Base-by-base conservation (phyloP, 1,140 invertebrate species). In the Drosophila grimshawi region DNA sequence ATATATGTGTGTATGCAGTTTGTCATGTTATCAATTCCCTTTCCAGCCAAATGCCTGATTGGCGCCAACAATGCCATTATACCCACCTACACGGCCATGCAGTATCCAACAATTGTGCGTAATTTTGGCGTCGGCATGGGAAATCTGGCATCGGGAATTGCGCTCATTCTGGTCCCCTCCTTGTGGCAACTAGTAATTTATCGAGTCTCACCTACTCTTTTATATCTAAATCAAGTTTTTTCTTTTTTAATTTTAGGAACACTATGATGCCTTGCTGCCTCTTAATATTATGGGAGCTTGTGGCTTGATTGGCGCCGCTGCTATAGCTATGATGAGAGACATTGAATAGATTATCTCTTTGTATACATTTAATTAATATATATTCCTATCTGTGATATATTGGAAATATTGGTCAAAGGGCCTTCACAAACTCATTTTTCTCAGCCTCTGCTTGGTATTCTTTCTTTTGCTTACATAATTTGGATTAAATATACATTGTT, bases 81-180 rank as follows among this genome's bases (percentile, higher is more conserved):
- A 81, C 95, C 95, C 2, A 95, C 96, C 19, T 96, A 94, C 82
- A 96, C 95, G 2, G 95, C 95, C 2, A 95, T 96, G 91, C 92
- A 96, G 35, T 96, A 96, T 92, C 95, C 95, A 2, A 96, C 95
- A 0, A 93, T 95, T 27, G 94, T 96, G 76, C 94, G 95, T 51
- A 96, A 96, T 81, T 93, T 96, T 61, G 95, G 95, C 3, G 95
- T 96, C 6, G 95, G 95, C 4, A 94, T 95, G 41, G 95, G 95
- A 65, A 96, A 96, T 81, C 93, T 96, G 43, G 93, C 95, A 10
- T 95, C 95, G 2, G 95, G 95, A n/a, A 92, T 96, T 3, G 95
- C 94, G 2, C 92, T 96, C 2, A 95, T 96, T 74, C 93, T 95
- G 43, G 95, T 96, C 10, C 95, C 95, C 4, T 96, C 95, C 81